Conservation (phyloP, 2,888 invertebrate genomes). For the Athrips mouffetella region DNA sequence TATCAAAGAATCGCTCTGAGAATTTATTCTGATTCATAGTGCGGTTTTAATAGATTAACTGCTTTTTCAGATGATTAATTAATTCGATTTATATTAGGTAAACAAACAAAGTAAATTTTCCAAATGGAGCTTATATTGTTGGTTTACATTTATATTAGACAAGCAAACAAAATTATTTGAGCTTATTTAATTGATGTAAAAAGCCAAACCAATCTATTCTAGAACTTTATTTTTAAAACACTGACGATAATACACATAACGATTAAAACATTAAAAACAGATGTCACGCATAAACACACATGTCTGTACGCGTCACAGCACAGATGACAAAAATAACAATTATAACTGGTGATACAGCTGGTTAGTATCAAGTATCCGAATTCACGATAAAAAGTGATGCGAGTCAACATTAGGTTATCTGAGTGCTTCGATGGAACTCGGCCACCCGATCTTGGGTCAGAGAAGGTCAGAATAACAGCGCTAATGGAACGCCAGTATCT, state of each 20-base stretch:
- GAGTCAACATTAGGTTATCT: constrained; percentile 49
- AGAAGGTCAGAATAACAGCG: constrained; percentile 24
- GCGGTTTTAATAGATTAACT: constrained; percentile 14
- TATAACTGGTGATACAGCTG: constrained; percentile 34
- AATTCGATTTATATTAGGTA: too few species aligned
- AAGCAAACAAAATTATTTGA: too few species aligned
- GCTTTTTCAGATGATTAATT: too few species aligned
- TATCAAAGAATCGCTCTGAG: constrained; percentile 16
- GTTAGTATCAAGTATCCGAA: constrained; percentile 47
- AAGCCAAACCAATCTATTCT: too few species aligned
- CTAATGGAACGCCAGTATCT: not conserved
- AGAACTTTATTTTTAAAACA: too few species aligned
- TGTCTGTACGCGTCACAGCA: constrained; percentile 17
- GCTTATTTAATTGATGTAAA: too few species aligned
- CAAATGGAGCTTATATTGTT: too few species aligned
- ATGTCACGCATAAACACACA: not conserved
- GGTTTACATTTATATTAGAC: too few species aligned
- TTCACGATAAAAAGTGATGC: constrained; percentile 47
- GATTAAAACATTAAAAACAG: not conserved
- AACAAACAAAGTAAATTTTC: too few species aligned
- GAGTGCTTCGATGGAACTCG: constrained; percentile 48
- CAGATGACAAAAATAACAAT: constrained; percentile 1
- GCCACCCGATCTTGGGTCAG: constrained; percentile 48
- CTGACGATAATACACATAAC: too few species aligned
- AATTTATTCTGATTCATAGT: constrained; percentile 11